These are phyloP conservation scores for Sebastes cheni DNA, from an alignment of 2,797 vertebrate species.

Conservation along the genomic window DNA sequence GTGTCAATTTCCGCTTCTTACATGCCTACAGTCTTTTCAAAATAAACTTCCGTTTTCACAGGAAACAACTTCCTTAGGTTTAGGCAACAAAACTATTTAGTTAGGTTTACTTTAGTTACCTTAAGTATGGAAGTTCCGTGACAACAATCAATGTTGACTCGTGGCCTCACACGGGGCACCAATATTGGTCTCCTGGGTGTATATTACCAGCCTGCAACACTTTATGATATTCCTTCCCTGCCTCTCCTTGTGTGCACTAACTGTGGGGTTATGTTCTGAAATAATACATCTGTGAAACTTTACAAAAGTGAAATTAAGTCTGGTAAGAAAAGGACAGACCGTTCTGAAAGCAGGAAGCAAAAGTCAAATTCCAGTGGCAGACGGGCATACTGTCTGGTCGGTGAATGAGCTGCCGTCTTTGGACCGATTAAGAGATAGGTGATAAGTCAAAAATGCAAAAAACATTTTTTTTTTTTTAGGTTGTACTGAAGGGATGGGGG, in stretches of 20 bases:
- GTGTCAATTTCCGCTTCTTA: too few relatives aligned
- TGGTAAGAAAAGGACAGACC: not conserved
- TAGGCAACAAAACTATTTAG: too few relatives aligned
- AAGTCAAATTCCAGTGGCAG: not conserved
- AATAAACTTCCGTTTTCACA: too few relatives aligned
- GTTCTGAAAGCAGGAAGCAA: not conserved
- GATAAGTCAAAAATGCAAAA: constrained; percentile 51
- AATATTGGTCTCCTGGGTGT: too few relatives aligned
- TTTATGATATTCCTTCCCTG: not conserved
- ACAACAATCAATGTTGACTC: too few relatives aligned
- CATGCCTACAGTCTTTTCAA: too few relatives aligned
- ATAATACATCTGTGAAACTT: not conserved
- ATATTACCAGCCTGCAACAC: too few relatives aligned
- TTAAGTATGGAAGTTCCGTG: too few relatives aligned
- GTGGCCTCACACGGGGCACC: too few relatives aligned
- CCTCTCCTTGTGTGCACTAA: not conserved
- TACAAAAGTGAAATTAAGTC: not conserved
- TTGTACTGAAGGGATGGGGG: constrained; percentile 11
- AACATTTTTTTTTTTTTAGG: not conserved
- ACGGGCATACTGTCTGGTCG: not conserved
- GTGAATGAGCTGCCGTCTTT: constrained; percentile 30
- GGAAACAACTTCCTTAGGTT: too few relatives aligned
- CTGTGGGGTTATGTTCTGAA: not conserved
- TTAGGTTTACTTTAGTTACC: too few relatives aligned
- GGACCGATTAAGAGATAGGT: constrained; percentile 17